Base-by-base conservation (phyloP, 2,888 invertebrate species). In the Pantelozetes paolii region DNA sequence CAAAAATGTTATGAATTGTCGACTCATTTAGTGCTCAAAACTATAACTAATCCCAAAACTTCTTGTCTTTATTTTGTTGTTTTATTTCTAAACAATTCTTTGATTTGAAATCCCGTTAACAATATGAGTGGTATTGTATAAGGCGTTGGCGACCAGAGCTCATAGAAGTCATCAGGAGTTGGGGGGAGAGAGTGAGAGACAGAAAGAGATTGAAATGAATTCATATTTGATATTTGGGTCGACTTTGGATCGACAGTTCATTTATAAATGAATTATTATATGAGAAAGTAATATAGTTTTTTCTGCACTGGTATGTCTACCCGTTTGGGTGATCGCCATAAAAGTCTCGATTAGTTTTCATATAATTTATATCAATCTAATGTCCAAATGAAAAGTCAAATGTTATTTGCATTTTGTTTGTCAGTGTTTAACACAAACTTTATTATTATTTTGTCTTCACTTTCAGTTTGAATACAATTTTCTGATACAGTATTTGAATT, bases 221-320 rank as follows among this genome's bases (percentile, higher is more conserved):
- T 64, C 40, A 40, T 62, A 6, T 23, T 67, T 67, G 67, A 67
- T 67, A 67, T 67, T 67, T 67, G 67, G 67, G 67, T 67, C 67
- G 62, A 67, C 23, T n/a, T n/a, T 32, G 11, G 30, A 67, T 67
- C 40, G 23, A 20, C 67, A 42, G 40, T 40, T 67, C 67, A 67
- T 67, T 67, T 67, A 67, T 67, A 67, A 67, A 5, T 30, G 26
- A 23, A 50, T n/a, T 50, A n/a, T 54, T 54, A 45, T 54, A 54
- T 54, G 20, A 54, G n/a, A n/a, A n/a, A 48, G 6, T 54, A 54
- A 23, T 26, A 18, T 11, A 11, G 2, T 45, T 45, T 18, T 45
- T 45, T 62, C 11, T 30, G 8, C 57, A 28, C 20, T n/a, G 6
- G 6, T 5, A n/a, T n/a, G 11, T 57, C 57, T 23, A 57, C 3